Evolutionary conservation across 2,888 invertebrate genomes (phyloP).

Genomic region (Xestia rhomboidea): DNA sequence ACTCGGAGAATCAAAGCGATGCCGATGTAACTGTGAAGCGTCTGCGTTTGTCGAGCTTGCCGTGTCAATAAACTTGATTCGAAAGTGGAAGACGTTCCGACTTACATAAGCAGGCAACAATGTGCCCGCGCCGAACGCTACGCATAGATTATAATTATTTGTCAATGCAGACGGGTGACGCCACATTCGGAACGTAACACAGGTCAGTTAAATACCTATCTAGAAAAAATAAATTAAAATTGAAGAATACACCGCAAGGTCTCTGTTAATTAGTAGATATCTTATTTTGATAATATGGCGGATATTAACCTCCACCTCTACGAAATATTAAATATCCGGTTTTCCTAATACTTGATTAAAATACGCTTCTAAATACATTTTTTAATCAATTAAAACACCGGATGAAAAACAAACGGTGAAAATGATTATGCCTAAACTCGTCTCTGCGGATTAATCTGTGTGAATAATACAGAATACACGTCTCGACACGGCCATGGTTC

Average conservation of each 20-base stretch:
- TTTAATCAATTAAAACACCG: conserved; percentile 24
- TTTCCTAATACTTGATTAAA: not conserved
- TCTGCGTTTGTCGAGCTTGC: conserved; percentile 88
- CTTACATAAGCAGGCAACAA: conserved; percentile 90
- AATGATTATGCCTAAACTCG: conserved; percentile 53
- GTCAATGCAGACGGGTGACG: conserved; percentile 59
- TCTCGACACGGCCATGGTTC: conserved; percentile 80
- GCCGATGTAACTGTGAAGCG: conserved; percentile 88
- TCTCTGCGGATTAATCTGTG: conserved; percentile 69
- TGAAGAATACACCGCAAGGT: not conserved
- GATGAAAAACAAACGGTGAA: conserved; percentile 31
- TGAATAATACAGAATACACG: conserved; percentile 75
- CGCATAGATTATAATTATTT: conserved; percentile 71
- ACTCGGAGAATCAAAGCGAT: conserved; percentile 82
- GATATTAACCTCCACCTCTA: not conserved
- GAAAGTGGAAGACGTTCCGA: conserved; percentile 90
- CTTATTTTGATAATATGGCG: not conserved
- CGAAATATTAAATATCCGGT: not conserved
- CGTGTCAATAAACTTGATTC: conserved; percentile 91
- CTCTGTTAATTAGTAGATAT: not conserved
- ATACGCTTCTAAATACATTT: not conserved
- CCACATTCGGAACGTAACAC: conserved; percentile 9
- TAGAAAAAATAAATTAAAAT: not conserved
- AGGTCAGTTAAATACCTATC: conserved; percentile 13
- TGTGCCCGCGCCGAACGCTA: conserved; percentile 80